phyloP scores from a whole-genome alignment of 64 coral and sea anemone genomes.

The Montipora sp. region DNA sequence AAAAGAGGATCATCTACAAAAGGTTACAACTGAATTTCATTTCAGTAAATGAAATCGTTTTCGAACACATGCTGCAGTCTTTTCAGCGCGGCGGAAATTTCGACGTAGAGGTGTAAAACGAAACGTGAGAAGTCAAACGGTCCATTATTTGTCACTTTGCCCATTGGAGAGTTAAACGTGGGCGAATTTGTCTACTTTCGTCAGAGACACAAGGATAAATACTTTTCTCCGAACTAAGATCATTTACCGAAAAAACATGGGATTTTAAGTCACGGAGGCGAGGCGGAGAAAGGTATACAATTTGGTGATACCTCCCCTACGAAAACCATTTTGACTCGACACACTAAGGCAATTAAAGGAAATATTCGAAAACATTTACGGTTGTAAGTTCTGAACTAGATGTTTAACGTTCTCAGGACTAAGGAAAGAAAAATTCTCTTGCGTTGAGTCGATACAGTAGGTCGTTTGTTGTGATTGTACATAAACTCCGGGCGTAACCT shows the following conservation, averaged over 20 bases:
- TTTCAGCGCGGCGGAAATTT: not conserved
- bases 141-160: not conserved
- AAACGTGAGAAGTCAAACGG: not conserved
- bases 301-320: too few relatives aligned
- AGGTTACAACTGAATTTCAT: conserved; percentile 13
- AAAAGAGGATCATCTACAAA: not conserved
- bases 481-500: not conserved
- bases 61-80: not conserved
- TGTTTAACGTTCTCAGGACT: too few relatives aligned
- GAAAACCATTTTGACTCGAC: not conserved
- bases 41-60: not conserved
- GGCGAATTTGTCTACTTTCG: not conserved
- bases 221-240: not conserved
- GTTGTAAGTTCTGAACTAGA: too few relatives aligned
- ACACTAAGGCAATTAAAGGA: not conserved
- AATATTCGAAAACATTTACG: not conserved
- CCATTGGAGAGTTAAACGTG: not conserved
- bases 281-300: too few relatives aligned
- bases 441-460: not conserved
- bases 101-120: not conserved
- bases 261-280: not conserved
- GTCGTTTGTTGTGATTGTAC: not conserved
- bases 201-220: not conserved
- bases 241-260: conserved; percentile 2
- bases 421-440: not conserved